These are phyloP conservation scores for Muscidifurax raptorellus DNA, from an alignment of 1,140 invertebrate species.

Conservation along the genomic window DNA sequence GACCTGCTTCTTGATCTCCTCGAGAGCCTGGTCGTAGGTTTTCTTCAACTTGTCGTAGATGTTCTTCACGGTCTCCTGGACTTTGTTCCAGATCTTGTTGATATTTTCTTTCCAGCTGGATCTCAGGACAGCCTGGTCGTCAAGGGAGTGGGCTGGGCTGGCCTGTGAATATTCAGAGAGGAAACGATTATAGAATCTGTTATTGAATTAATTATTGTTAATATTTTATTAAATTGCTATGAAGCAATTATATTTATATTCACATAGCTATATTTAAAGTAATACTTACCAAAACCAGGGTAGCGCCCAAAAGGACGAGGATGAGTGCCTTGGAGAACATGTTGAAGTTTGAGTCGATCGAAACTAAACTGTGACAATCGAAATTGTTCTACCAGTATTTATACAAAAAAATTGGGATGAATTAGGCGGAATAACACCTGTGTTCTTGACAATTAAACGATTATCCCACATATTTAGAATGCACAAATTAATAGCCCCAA, in stretches of 20 bases:
- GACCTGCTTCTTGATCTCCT: not conserved
- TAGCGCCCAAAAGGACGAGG: not conserved
- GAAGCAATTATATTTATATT: not conserved
- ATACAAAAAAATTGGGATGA: not conserved
- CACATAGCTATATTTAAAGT: not conserved
- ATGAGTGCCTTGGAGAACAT: slow-evolving; percentile 31
- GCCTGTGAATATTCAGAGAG: not conserved
- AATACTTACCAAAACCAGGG: not conserved
- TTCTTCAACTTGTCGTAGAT: not conserved
- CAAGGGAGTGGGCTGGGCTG: not conserved
- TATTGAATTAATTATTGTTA: not conserved
- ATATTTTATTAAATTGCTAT: too few species aligned
- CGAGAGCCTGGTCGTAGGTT: not conserved
- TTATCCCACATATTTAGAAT: too few species aligned
- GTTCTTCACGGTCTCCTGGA: not conserved
- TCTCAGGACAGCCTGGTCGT: not conserved
- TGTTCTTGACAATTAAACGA: too few species aligned
- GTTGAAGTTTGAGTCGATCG: not conserved
- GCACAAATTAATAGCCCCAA: not conserved
- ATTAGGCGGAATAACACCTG: too few species aligned
- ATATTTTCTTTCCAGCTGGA: not conserved
- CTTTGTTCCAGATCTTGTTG: not conserved
- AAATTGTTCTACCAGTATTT: not conserved
- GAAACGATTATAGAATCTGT: not conserved
- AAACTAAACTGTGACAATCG: not conserved